Conservation (phyloP, 2,113 vertebrate species). For the Brachyhypopomus gauderio region DNA sequence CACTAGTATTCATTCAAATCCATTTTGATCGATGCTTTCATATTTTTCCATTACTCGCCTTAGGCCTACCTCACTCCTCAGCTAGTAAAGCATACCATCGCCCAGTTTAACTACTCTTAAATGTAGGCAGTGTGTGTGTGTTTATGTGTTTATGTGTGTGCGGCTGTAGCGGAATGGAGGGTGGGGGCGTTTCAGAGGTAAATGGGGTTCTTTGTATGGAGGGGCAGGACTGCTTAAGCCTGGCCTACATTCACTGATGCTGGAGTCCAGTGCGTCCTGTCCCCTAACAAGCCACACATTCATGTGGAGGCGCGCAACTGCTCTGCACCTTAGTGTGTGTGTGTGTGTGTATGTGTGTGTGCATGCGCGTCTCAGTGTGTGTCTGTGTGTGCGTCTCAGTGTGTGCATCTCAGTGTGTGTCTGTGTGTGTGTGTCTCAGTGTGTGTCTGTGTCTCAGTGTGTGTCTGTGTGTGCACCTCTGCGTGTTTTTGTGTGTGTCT, state of each 20-base stretch:
- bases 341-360: neutral
- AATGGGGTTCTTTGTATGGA: constrained; percentile 52
- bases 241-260: constrained; percentile 45
- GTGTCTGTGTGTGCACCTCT: neutral
- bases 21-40: neutral
- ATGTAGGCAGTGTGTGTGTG: neutral
- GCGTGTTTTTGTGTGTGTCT: constrained; percentile 14
- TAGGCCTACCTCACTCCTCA: neutral
- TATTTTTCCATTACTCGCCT: neutral
- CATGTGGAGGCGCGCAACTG: constrained; percentile 31
- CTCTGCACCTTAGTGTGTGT: constrained; percentile 21
- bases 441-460: too few species aligned
- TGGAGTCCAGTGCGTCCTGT: constrained; percentile 41
- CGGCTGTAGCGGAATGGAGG: neutral
- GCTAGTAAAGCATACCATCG: neutral
- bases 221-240: constrained; percentile 24
- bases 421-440: too few species aligned
- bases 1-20: neutral
- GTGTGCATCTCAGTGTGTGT: too few species aligned
- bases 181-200: constrained; percentile 28
- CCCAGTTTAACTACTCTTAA: neutral
- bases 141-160: neutral
- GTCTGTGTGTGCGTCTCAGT: too few species aligned
- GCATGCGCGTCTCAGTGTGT: too few species aligned
- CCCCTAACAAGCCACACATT: constrained; percentile 49